Evolutionary conservation across 2,888 invertebrate genomes (phyloP), one percentile per base, ranked within the genome.

Genomic region (Masnerella sp.): DNA sequence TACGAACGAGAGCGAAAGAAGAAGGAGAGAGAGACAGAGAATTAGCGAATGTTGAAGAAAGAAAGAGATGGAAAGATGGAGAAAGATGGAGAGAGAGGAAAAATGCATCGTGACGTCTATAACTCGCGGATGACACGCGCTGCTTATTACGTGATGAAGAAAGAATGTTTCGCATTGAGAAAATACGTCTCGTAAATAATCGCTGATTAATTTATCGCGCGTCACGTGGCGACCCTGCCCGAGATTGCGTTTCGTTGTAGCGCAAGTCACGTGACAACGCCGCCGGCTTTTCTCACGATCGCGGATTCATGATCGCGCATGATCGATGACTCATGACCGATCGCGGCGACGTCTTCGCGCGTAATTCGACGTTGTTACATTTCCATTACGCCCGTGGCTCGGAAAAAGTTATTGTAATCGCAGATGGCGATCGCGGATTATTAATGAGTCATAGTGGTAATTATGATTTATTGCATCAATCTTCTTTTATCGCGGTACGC

Each of bases 181-280:
- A 65, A 69, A 65, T 69, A 61, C 49, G 72, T 72, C 72, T 54
- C 65, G 65, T 72, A 65, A 59, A 72, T 72, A 72, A 72, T 72
- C 54, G 65, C 40, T 72, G 65, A 72, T 72, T 72, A 72, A 65
- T 72, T 65, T 72, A 72, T 72, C 72, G 72, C 54, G 47, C 42
- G 65, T 59, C 72, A 52, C 59, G 34, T 32, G 64, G n/a, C n/a
- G n/a, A n/a, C n/a, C n/a, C n/a, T n/a, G n/a, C n/a, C n/a, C n/a
- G n/a, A n/a, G n/a, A n/a, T n/a, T n/a, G n/a, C n/a, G n/a, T n/a
- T n/a, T n/a, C n/a, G n/a, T n/a, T n/a, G n/a, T n/a, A n/a, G n/a
- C n/a, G n/a, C n/a, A n/a, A 30, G n/a, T 30, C 7, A n/a, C n/a
- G 7, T 9, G 7, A 2, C 8, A 4, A 7, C 7, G 7, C 30